Percentiles rank a stretch among this genome's conserved stretches.
phyloP scores from a whole-genome alignment of 1,140 invertebrate species.

The Dinoponera quadriceps region DNA sequence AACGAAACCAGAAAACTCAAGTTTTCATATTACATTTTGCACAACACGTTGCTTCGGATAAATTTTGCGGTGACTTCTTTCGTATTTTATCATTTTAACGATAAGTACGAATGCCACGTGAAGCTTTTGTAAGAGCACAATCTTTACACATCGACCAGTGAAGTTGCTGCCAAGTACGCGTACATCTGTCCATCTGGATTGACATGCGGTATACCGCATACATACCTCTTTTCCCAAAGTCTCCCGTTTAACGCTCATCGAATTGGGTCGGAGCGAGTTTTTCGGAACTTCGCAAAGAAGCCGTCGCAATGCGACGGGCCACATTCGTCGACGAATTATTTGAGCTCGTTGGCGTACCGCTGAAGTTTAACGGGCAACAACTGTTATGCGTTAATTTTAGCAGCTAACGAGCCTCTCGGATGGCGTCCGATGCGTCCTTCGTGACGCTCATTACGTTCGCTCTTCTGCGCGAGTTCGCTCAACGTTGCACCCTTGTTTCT shows the following conservation, averaged over 20 bases:
- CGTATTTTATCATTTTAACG: no score
- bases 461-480: background rate
- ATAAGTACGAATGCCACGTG: no score
- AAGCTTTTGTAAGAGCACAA: no score
- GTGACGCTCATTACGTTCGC: slow-evolving; percentile 73
- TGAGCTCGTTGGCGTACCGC: slow-evolving; percentile 11
- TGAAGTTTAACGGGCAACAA: slow-evolving; percentile 58
- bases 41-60: no score
- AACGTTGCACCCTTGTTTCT: slow-evolving; percentile 2
- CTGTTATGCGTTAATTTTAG: slow-evolving; percentile 76
- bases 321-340: slow-evolving; percentile 66
- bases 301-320: background rate
- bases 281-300: background rate
- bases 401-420: slow-evolving; percentile 80
- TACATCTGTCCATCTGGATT: no score
- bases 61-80: no score
- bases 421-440: slow-evolving; percentile 72
- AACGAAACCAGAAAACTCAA: no score
- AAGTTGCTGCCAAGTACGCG: no score
- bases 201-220: no score
- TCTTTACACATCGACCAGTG: no score
- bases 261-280: background rate
- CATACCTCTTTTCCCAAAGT: no score
- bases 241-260: background rate
- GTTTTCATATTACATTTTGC: no score